These are phyloP conservation scores for Chrysodeixis includens DNA, from an alignment of 2,888 invertebrate genomes.

Conservation along the genomic window DNA sequence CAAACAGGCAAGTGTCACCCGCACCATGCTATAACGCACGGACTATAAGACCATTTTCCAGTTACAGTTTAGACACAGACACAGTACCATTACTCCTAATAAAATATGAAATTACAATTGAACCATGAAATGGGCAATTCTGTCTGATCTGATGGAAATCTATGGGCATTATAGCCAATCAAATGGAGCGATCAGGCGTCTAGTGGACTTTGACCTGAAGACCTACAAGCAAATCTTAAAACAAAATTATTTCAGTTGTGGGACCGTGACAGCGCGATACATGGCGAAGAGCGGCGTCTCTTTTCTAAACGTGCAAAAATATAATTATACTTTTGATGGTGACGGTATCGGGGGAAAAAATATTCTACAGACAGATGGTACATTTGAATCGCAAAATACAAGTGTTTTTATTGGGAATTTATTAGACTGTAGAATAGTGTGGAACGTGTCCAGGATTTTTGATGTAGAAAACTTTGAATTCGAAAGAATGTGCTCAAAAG, in stretches of 20 bases:
- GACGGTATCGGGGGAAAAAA: too few relatives aligned
- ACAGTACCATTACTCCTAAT: slow-evolving; percentile 45
- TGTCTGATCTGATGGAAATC: slow-evolving; percentile 59
- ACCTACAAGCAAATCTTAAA: too few relatives aligned
- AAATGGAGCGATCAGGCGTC: slow-evolving; percentile 61
- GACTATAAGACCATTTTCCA: neutral
- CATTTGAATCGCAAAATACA: slow-evolving; percentile 27
- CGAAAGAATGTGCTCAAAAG: too few relatives aligned
- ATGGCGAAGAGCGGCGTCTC: too few relatives aligned
- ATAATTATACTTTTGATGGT: too few relatives aligned
- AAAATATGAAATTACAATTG: slow-evolving; percentile 59
- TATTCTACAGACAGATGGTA: slow-evolving; percentile 19
- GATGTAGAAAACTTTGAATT: neutral
- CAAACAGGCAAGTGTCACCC: too few relatives aligned
- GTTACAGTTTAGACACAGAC: slow-evolving; percentile 20
- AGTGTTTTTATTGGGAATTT: slow-evolving; percentile 26
- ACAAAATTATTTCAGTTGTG: too few relatives aligned
- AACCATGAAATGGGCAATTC: slow-evolving; percentile 70
- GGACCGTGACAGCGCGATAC: too few relatives aligned
- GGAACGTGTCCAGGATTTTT: neutral
- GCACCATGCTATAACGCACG: too few relatives aligned
- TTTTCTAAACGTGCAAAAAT: too few relatives aligned
- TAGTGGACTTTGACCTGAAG: slow-evolving; percentile 49
- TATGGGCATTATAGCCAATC: slow-evolving; percentile 61
- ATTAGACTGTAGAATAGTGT: slow-evolving; percentile 17